Conservation (phyloP, 2,888 invertebrate species). For the Acanthosepion lycidas region DNA sequence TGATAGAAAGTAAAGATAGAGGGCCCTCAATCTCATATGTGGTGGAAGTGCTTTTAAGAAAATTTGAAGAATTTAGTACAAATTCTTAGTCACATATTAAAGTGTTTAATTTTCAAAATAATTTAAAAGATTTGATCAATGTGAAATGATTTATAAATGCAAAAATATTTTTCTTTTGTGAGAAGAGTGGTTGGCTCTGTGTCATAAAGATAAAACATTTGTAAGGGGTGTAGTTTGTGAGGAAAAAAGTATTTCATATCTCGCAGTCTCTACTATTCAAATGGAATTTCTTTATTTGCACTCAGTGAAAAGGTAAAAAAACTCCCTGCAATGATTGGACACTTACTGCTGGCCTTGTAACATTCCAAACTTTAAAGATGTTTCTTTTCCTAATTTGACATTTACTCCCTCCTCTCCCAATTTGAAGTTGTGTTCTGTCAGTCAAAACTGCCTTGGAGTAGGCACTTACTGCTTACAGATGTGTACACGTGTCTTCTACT, state of each 20-base stretch:
- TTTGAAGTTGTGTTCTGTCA: not conserved
- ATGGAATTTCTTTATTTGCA: too few species aligned
- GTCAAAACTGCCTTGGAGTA: not conserved
- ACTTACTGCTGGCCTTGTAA: not conserved
- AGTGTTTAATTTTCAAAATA: not conserved
- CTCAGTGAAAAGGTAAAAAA: too few species aligned
- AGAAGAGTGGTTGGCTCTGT: too few species aligned
- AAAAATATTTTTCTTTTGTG: too few species aligned
- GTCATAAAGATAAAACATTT: too few species aligned
- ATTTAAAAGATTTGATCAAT: not conserved
- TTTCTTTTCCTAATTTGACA: not conserved
- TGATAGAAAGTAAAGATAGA: too few species aligned
- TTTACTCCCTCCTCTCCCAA: not conserved
- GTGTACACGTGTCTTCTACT: not conserved
- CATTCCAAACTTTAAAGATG: not conserved
- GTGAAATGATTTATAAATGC: not conserved
- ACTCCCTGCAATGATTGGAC: not conserved
- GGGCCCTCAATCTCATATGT: too few species aligned
- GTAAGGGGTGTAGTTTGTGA: too few species aligned
- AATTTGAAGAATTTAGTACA: too few species aligned
- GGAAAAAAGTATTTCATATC: too few species aligned
- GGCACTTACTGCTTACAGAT: not conserved
- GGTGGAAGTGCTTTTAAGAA: too few species aligned
- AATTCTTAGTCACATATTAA: not conserved
- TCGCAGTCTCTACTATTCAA: too few species aligned